Evolutionary conservation across 2,113 vertebrate species (phyloP).

Genomic region (Haplotaxodon microlepis): DNA sequence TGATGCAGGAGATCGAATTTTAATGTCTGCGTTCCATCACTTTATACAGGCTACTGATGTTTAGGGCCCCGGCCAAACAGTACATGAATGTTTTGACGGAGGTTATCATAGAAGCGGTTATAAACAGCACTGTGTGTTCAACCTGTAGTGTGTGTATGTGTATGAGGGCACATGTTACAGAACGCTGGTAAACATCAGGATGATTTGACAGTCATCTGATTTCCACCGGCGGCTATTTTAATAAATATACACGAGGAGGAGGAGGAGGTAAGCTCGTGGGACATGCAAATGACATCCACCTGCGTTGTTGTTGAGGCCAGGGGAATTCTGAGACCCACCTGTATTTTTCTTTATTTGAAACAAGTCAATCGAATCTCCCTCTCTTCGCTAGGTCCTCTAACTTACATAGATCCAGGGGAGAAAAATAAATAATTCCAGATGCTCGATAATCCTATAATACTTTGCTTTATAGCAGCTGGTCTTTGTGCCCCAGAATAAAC

Average conservation of each 20-base stretch:
- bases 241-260: slow-evolving; percentile 12
- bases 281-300: slow-evolving; percentile 53
- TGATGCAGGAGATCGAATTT: slow-evolving; percentile 68
- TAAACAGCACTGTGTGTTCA: slow-evolving; percentile 7
- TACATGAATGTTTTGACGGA: slow-evolving; percentile 39
- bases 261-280: background rate
- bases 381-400: background rate
- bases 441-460: background rate
- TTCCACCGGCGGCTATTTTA: slow-evolving; percentile 28
- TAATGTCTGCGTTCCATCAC: slow-evolving; percentile 65
- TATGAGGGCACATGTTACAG: background rate
- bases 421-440: slow-evolving; percentile 13
- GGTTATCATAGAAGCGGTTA: slow-evolving; percentile 45
- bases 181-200: background rate
- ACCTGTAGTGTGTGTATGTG: background rate
- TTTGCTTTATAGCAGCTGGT: background rate
- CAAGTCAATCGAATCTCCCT: slow-evolving; percentile 16
- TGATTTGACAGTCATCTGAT: slow-evolving; percentile 30
- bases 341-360: slow-evolving; percentile 30
- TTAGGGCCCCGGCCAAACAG: slow-evolving; percentile 38
- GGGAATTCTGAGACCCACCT: slow-evolving; percentile 2
- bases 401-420: background rate
- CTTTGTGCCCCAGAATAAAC: background rate
- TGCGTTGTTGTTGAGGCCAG: slow-evolving; percentile 13
- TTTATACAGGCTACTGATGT: slow-evolving; percentile 45